Percentiles rank a stretch among this genome's conserved stretches.
Evolutionary conservation across 2,888 invertebrate genomes (phyloP).

Genomic region (Tortricodes alternella): DNA sequence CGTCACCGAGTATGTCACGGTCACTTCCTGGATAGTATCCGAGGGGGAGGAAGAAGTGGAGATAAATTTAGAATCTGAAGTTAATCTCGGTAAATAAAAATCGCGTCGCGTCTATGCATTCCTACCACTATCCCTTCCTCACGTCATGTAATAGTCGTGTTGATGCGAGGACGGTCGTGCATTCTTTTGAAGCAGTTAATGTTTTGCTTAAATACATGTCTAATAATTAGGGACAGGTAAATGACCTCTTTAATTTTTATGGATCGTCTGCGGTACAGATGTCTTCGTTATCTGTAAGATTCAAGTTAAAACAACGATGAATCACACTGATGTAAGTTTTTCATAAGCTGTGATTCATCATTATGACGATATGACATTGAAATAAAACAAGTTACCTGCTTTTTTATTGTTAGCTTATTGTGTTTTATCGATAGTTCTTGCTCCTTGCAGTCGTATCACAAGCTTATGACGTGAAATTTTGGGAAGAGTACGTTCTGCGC

Average conservation of each 20-base stretch:
- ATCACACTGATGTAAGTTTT: constrained; percentile 7
- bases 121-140: constrained; percentile 25
- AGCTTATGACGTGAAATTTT: constrained; percentile 93
- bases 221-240: not conserved
- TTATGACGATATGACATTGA: not conserved
- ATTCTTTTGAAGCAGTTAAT: not conserved
- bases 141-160: not conserved
- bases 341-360: constrained; percentile 14
- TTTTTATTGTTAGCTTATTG: not conserved
- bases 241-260: not conserved
- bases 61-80: constrained; percentile 73
- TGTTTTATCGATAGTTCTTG: constrained; percentile 28
- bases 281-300: not conserved
- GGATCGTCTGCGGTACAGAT: not conserved
- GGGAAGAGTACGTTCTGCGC: constrained; percentile 95
- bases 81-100: constrained; percentile 63
- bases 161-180: not conserved
- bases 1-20: constrained; percentile 94
- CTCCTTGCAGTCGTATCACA: constrained; percentile 92
- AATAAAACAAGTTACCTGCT: no score
- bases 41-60: constrained; percentile 81
- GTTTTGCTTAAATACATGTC: not conserved
- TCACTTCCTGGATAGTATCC: constrained; percentile 93
- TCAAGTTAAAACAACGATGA: not conserved
- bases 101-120: constrained; percentile 12